Evolutionary conservation across 2,888 invertebrate genomes (phyloP).

Genomic region (Resseliella maxima): DNA sequence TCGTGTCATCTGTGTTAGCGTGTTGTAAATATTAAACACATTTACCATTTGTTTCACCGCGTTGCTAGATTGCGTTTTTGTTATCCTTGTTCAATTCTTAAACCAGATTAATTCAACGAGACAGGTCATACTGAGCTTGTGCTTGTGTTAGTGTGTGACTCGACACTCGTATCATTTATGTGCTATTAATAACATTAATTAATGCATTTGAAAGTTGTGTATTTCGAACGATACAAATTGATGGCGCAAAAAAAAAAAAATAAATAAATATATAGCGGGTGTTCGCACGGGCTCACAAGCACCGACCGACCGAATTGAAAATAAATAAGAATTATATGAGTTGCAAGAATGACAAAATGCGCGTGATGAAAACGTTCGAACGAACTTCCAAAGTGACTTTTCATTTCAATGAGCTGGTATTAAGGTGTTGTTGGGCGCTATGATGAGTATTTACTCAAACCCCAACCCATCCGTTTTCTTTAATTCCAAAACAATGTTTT

Average conservation of each 20-base stretch:
- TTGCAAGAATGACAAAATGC: not conserved
- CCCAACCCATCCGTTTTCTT: not conserved
- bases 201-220: conserved; percentile 38
- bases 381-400: conserved; percentile 16
- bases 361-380: not conserved
- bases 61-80: conserved; percentile 22
- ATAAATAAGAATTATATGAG: not conserved
- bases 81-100: not conserved
- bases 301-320: not conserved
- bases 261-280: not conserved
- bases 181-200: conserved; percentile 51
- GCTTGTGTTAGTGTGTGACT: too few relatives aligned
- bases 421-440: not conserved
- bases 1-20: conserved; percentile 15
- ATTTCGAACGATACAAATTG: not conserved
- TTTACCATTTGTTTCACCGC: not conserved
- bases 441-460: not conserved
- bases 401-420: not conserved
- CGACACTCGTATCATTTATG: conserved; percentile 39
- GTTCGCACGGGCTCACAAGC: not conserved
- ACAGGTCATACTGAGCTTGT: conserved; percentile 17
- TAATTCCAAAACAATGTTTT: not conserved
- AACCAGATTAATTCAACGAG: conserved; percentile 40
- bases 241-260: not conserved
- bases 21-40: conserved; percentile 48